These are phyloP conservation scores for Netelia melanura DNA, from an alignment of 2,888 invertebrate genomes.

Conservation along the genomic window DNA sequence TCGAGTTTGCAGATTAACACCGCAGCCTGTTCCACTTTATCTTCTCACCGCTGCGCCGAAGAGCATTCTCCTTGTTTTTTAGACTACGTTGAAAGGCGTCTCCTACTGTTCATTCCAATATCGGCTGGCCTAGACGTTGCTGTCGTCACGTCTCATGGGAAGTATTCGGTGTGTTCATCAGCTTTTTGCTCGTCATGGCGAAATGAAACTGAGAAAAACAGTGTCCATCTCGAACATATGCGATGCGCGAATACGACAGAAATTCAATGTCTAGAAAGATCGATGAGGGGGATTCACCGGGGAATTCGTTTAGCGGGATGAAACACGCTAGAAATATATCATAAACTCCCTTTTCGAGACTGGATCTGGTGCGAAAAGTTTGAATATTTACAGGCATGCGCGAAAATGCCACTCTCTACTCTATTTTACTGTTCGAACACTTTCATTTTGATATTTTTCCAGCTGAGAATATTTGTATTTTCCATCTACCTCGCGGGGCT, in stretches of 20 bases:
- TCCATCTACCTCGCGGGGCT: conserved; percentile 3
- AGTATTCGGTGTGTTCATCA: background rate
- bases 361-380: conserved; percentile 72
- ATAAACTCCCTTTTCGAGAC: conserved; percentile 27
- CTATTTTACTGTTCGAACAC: conserved; percentile 40
- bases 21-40: background rate
- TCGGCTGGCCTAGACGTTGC: background rate
- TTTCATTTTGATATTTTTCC: conserved; percentile 53
- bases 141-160: background rate
- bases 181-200: background rate
- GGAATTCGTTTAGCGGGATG: background rate
- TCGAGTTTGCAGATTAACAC: background rate
- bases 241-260: background rate
- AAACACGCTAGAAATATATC: background rate
- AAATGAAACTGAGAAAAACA: background rate
- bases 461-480: conserved; percentile 30
- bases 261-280: background rate
- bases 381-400: conserved; percentile 78
- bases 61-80: background rate
- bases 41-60: conserved; percentile 15
- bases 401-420: conserved; percentile 37
- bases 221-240: background rate
- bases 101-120: background rate
- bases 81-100: background rate
- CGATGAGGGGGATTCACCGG: background rate